Base-by-base conservation (phyloP, 2,113 vertebrate species). In the Dermatemys mawii region DNA sequence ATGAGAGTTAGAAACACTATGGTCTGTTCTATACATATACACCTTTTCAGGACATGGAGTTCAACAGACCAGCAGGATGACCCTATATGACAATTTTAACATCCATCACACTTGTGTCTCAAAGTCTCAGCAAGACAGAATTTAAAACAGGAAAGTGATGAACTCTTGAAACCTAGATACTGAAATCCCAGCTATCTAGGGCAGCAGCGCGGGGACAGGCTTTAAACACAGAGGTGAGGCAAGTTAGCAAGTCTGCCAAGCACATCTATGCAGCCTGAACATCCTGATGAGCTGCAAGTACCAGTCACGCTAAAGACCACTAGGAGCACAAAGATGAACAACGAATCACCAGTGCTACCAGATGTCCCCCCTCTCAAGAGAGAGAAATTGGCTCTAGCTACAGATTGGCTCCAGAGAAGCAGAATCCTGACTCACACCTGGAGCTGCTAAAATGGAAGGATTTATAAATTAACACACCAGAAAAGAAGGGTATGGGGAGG, bases 231-330 rank as follows among this genome's bases (percentile, higher is more conserved):
- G 48, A 54, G 84, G 35, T 21, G 32, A 5, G 76, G 24, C 84
- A 22, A 93, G 93, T 48, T 50, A 70, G 1, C 49, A 6, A 63
- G 49, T 26, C 85, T 49, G 41, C 46, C 14, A 2, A 67, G 8
- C 4, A 0, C 1, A 2, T 8, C 83, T 83, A 57, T 81, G 54
- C 13, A 48, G 82, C 41, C 57, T 1, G 5, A 54, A 48, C 0
- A 76, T 1, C 76, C 91, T 53, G 48, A 8, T 73, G 55, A 93
- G 29, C 3, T 51, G 79, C 84, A 81, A 60, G n/a, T 0, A 7
- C 2, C 70, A 4, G 29, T 95, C 83, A 0, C 0, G 5, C 49
- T 4, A n/a, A 11, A 24, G 55, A 73, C 0, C 2, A 46, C 0
- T 3, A 11, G 35, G 48, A 78, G 0, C 26, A 5, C 0, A 8